Evolutionary conservation across 2,113 vertebrate genomes (phyloP), one percentile per base, ranked within the genome.

Genomic region (Dasyprocta punctata): DNA sequence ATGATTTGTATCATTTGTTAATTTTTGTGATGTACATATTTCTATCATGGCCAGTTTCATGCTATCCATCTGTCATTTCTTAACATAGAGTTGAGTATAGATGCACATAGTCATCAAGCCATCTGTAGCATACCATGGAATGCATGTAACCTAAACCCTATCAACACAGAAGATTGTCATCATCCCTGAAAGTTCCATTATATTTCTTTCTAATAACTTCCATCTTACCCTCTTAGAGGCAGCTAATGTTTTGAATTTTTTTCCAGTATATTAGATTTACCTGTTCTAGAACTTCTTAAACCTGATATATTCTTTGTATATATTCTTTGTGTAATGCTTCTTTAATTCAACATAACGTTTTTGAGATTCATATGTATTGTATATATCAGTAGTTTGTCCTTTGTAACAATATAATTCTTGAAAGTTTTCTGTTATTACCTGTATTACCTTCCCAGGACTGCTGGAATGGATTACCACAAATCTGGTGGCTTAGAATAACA

Each of bases 141-240:
- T 71, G 47, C 58, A 10, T 60, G 7, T 90, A 80, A 17, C 85
- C 19, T 90, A 90, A 81, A 38, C 10, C 44, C 33, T 90, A 5
- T 73, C 20, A 89, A 86, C 90, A 85, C n/a, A 47, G 81, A 56
- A 73, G 24, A 78, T 96, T 71, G 30, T 52, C 49, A 41, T 94
- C 81, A 67, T 56, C 30, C 41, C 69, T 90, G 60, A 92, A 95
- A 87, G 22, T 97, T 69, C 14, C 12, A 63, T 86, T 44, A 65
- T 92, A 82, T 28, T 92, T 96, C 47, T 81, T 94, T 82, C 78
- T 33, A 63, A 33, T 82, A 92, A 71, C 67, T 95, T 7, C 84
- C 33, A 52, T 78, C 24, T 49, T 28, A 69, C 5, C 38, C 17
- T 94, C 61, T 56, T 54, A 92, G 82, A 87, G 22, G 6, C 54